These are phyloP conservation scores for Triplophysa tibetana DNA, from an alignment of 2,113 vertebrate species.

Conservation along the genomic window DNA sequence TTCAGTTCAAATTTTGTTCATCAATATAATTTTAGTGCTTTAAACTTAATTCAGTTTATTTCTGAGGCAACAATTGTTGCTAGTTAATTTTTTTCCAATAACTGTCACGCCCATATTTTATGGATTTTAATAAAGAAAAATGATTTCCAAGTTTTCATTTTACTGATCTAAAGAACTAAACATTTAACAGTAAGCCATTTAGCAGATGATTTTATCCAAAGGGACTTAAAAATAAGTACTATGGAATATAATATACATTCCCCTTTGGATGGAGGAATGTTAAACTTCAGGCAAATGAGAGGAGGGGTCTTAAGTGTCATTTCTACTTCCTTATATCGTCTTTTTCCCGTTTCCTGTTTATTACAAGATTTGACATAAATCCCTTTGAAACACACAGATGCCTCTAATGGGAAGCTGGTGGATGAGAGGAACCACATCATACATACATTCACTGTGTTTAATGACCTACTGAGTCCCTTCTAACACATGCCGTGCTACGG, in stretches of 20 bases:
- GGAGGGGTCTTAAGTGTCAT: constrained; percentile 67
- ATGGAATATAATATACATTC: constrained; percentile 62
- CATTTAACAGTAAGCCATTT: too few species aligned
- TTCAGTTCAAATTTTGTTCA: too few species aligned
- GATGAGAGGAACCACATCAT: constrained; percentile 35
- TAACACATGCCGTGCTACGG: constrained; percentile 58
- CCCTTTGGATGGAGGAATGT: constrained; percentile 54
- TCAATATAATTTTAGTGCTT: too few species aligned
- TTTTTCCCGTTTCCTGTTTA: constrained; percentile 70
- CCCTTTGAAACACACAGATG: constrained; percentile 44
- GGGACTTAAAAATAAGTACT: too few species aligned
- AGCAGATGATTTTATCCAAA: too few species aligned
- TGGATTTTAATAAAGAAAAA: too few species aligned
- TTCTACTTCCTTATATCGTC: constrained; percentile 64
- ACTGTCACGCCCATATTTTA: too few species aligned
- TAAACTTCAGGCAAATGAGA: constrained; percentile 63
- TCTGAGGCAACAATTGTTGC: too few species aligned
- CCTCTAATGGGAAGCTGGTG: constrained; percentile 48
- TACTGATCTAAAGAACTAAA: too few species aligned
- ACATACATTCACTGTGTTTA: constrained; percentile 50
- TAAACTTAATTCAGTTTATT: too few species aligned
- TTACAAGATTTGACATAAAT: constrained; percentile 74
- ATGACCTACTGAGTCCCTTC: constrained; percentile 50
- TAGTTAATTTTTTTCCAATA: too few species aligned
- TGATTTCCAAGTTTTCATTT: too few species aligned